These are phyloP conservation scores for Nysson spinosus DNA, from an alignment of 2,888 invertebrate species.

Conservation along the genomic window DNA sequence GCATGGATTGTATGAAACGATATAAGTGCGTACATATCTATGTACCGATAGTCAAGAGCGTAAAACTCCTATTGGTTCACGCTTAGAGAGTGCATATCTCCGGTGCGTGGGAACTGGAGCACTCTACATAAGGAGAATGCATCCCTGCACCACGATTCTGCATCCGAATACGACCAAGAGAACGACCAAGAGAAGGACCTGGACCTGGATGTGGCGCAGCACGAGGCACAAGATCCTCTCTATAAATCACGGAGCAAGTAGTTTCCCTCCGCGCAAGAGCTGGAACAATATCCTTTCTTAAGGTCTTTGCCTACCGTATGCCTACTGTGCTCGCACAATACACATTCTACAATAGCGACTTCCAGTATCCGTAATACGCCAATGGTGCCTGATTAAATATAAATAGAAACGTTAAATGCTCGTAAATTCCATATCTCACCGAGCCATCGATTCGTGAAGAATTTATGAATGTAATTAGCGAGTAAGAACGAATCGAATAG, in stretches of 20 bases:
- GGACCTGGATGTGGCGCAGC: constrained; percentile 41
- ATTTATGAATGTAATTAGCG: too few relatives aligned
- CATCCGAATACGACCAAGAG: constrained; percentile 47
- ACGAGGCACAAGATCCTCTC: constrained; percentile 49
- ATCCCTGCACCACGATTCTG: constrained; percentile 38
- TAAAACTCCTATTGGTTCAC: constrained; percentile 38
- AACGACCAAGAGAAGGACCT: constrained; percentile 49
- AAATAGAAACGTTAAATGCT: not conserved
- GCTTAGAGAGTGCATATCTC: constrained; percentile 48
- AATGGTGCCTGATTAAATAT: constrained; percentile 32
- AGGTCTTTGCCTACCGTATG: constrained; percentile 49
- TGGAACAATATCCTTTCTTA: constrained; percentile 60
- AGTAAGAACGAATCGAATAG: too few relatives aligned
- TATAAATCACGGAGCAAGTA: constrained; percentile 56
- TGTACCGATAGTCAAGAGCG: constrained; percentile 43
- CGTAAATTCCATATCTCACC: too few relatives aligned
- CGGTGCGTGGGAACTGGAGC: constrained; percentile 74
- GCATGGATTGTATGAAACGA: constrained; percentile 1
- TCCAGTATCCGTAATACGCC: constrained; percentile 19
- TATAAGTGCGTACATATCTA: constrained; percentile 37
- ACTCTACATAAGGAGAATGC: constrained; percentile 61
- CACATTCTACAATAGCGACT: constrained; percentile 19
- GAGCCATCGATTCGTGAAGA: not conserved
- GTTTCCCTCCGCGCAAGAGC: constrained; percentile 59
- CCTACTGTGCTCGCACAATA: constrained; percentile 38